Evolutionary conservation across 2,888 invertebrate genomes (phyloP), one percentile per base, ranked within the genome.

Genomic region (Eucera pruinosa): DNA sequence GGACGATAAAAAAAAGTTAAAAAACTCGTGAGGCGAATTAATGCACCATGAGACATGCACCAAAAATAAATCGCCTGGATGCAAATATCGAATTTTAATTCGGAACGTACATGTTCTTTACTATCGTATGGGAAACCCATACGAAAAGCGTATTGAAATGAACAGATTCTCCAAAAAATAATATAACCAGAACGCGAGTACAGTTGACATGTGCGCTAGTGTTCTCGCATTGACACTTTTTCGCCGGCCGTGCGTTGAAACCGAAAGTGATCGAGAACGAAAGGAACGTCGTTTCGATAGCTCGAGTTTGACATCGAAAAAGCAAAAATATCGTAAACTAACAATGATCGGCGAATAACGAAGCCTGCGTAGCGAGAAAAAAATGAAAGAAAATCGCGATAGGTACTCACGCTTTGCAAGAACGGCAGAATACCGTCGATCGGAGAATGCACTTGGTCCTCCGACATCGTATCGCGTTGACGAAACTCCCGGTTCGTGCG

Each of bases 391-490:
- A 9, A 27, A 41, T 9, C 23, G 23, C 9, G 1, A n/a, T n/a
- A n/a, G n/a, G 23, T 15, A 95, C 96, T 95, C 94, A 97, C 97
- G 92, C 95, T 96, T 89, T 95, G 94, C 67, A 97, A 92, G 92
- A 96, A 97, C n/a, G 96, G 94, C 93, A 96, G 94, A 90, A 96
- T 95, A 88, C 96, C 96, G 75, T 95, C 95, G 88, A 97, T 95
- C 93, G 96, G 95, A 91, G 95, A 95, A 23, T 95, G 94, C 93
- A 95, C 95, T 67, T 95, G 94, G 89, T 95, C 94, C 87, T 94
- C 93, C 33, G 94, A 94, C 90, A 95, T 95, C 93, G 94, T 78
- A 25, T 54, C 41, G 13, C 25, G n/a, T n/a, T 71, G 45, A 33
- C 27, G 15, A 64, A 45, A 61, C 48, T 50, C 9, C 15, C 11